Base-by-base conservation (phyloP, 2,797 vertebrate species). In the Psittacula derbiana region DNA sequence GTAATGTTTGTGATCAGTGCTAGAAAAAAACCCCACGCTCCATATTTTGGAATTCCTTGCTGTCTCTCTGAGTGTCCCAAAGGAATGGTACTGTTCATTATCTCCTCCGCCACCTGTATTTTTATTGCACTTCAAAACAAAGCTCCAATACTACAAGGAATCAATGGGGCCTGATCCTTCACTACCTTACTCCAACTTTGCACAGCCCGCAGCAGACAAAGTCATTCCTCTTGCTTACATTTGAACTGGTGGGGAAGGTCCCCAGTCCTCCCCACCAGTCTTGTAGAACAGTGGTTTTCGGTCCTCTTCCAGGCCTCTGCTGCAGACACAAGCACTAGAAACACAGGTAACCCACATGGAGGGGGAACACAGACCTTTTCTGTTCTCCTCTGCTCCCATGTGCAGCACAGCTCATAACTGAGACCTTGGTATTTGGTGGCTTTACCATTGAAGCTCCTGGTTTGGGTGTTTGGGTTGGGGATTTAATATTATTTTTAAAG, bases 101-200 rank as follows among this genome's bases (percentile, higher is more conserved):
- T 96, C 96, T 95, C 72, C 86, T 91, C 67, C 0, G 0, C 90
- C 94, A 96, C 94, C 95, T 96, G 91, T 93, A 96, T 84, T 95
- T 95, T 95, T 92, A 85, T 76, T 94, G 80, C 96, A 87, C 80
- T 97, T 96, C 95, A 96, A 95, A 97, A 95, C 93, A 92, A 92
- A 93, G 93, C 93, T 93, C 52, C 66, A 31, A 4, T 24, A 86
- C 91, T 92, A 91, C 94, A 95, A 94, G 94, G 92, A 94, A 72
- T 70, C 2, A 2, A 5, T 62, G 64, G 47, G 67, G 90, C 64
- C 90, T 88, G 90, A 97, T 95, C 84, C 95, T 88, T 85, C 93
- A 18, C 82, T 79, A 2, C 67, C n/a, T 94, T 96, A 94, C 91
- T 93, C 93, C 92, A 57, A 6, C 52, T 67, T 60, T 40, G n/a